Evolutionary conservation across 1,140 invertebrate genomes (phyloP).

Genomic region (Heliconius nattereri): DNA sequence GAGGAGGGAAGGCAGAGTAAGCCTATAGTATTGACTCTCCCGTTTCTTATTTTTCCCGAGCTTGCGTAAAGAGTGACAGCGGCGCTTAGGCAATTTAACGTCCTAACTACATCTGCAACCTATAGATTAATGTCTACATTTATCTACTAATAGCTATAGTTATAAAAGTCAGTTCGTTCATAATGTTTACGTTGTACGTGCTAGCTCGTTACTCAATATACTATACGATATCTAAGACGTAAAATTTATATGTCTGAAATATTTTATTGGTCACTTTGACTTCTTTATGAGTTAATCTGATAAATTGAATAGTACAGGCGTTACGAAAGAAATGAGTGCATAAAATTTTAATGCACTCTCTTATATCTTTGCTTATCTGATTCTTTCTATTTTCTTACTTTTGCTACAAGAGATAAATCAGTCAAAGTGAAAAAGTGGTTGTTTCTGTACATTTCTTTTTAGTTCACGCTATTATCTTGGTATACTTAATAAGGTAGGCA

Average conservation of each 20-base stretch:
- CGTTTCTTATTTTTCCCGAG: too few species aligned
- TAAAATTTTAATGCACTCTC: background rate
- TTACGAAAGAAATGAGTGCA: background rate
- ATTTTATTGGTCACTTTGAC: conserved; percentile 25
- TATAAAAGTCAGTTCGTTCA: background rate
- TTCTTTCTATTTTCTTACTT: background rate
- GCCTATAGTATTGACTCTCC: too few species aligned
- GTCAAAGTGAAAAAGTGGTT: too few species aligned
- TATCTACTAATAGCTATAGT: background rate
- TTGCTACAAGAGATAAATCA: background rate
- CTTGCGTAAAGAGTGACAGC: too few species aligned
- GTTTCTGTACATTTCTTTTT: too few species aligned
- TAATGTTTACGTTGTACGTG: background rate
- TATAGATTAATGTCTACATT: background rate
- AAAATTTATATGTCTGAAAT: conserved; percentile 9
- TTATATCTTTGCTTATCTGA: background rate
- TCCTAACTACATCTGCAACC: too few species aligned
- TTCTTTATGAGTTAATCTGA: conserved; percentile 34
- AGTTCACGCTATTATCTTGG: too few species aligned
- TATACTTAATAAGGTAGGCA: too few species aligned
- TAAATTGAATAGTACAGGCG: conserved; percentile 16
- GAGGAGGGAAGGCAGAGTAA: too few species aligned
- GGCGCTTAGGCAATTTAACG: too few species aligned
- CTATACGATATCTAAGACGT: background rate
- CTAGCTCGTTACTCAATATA: conserved; percentile 2